phyloP scores from a whole-genome alignment of 2,113 vertebrate genomes.

The Nymphicus hollandicus region DNA sequence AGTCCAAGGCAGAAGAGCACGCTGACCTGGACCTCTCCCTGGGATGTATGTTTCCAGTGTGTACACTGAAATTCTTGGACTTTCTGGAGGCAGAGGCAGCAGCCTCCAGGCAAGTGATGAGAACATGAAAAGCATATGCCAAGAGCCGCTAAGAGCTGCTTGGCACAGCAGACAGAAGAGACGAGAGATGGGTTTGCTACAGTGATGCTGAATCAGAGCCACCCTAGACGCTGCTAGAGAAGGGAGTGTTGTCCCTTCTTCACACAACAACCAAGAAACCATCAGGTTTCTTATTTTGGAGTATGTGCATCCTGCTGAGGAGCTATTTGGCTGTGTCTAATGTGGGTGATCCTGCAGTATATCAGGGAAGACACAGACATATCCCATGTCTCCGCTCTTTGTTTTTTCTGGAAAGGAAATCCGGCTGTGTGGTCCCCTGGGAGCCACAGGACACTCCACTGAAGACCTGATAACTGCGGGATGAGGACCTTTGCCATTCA shows the following conservation, averaged over 20 bases:
- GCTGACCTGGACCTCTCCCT: not conserved
- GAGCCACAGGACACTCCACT: not conserved
- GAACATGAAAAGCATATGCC: not conserved
- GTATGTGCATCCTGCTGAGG: not conserved
- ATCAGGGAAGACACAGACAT: conserved; percentile 10
- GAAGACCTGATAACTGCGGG: not conserved
- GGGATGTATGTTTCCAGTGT: not conserved
- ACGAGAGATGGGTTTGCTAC: not conserved
- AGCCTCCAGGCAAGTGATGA: not conserved
- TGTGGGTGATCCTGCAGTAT: not conserved
- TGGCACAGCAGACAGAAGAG: not conserved
- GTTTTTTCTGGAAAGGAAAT: conserved; percentile 43
- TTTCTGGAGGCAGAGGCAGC: not conserved
- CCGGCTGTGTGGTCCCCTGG: not conserved
- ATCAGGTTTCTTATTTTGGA: conserved; percentile 23
- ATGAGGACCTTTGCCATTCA: not conserved
- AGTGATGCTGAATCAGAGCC: not conserved
- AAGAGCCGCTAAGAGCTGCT: not conserved
- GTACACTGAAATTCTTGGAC: not conserved
- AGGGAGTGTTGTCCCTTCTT: not conserved
- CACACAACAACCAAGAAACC: not conserved
- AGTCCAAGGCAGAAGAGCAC: not conserved
- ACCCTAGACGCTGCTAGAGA: not conserved
- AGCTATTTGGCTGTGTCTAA: not conserved
- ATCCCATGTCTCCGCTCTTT: conserved; percentile 6